Base-by-base conservation (phyloP, 2,113 vertebrate genomes). In the Mystacornis crossleyi region DNA sequence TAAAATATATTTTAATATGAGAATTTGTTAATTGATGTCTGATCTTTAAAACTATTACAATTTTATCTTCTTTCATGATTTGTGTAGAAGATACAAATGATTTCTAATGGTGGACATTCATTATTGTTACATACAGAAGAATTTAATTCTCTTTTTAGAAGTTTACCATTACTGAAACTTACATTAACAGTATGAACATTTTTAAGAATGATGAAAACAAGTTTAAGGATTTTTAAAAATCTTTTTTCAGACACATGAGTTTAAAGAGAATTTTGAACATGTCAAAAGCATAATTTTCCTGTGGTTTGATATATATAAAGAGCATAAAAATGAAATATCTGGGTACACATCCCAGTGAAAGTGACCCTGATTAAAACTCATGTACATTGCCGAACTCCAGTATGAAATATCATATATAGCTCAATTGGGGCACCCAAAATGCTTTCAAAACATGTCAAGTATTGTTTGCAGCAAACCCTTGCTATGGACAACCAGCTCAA, bases 211-310 rank as follows among this genome's bases (percentile, higher is more conserved):
- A 61, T 74, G 9, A 79, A 85, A 81, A 13, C 1, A 43, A 5
- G 3, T n/a, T 67, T 18, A 40, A 6, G 14, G 10, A 7, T 15
- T 47, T 69, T 71, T 16, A 0, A 0, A 20, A 48, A 12, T 19
- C 0, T 66, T 66, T 67, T 66, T 57, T 77, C 8, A 42, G 50
- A 50, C 5, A 34, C 12, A 53, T 2, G 9, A 26, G 0, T 47
- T 77, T 60, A 45, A 77, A 65, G 12, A 61, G 7, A 16, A 70
- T 84, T 65, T 84, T 73, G 28, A 65, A 74, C 21, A 18, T 25
- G 1, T 8, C 25, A 70, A 42, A 7, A 83, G 17, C 11, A n/a
- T 21, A 50, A 17, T 82, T 86, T 80, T 77, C 58, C 28, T 74
- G 2, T 34, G 9, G 8, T 58, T 72, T 64, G 8, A 55, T 50